A percentile compares a stretch with the other conserved stretches of the same genome.
Evolutionary conservation across 1,140 invertebrate species (phyloP).

Genomic region (Trichonephila clavipes): DNA sequence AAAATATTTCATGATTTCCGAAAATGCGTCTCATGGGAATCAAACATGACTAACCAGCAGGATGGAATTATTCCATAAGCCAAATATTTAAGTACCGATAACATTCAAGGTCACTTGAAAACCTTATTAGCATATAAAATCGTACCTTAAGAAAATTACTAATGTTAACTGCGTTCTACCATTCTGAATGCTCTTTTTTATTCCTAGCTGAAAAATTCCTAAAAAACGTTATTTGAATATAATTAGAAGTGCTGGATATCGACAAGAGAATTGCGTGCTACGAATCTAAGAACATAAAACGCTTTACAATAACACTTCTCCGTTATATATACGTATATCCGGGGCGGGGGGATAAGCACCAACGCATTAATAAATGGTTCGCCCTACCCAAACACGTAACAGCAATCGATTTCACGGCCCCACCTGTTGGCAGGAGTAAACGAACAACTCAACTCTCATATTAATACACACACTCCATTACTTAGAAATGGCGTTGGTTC

Average conservation of each 20-base stretch:
- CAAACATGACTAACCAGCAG: no score
- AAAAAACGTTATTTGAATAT: no score
- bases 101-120: no score
- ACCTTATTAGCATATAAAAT: no score
- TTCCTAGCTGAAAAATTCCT: no score
- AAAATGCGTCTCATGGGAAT: no score
- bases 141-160: no score
- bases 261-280: background rate
- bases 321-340: background rate
- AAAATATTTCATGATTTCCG: no score
- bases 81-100: no score
- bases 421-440: slow-evolving; percentile 24
- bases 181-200: no score
- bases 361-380: slow-evolving; percentile 22
- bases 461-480: background rate
- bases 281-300: slow-evolving; percentile 4
- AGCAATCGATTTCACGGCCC: slow-evolving; percentile 39
- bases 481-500: background rate
- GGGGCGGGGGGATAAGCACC: background rate
- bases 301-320: background rate
- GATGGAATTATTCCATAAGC: no score
- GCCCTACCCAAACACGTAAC: background rate
- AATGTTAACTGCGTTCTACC: no score
- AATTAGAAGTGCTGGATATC: background rate
- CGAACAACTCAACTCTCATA: slow-evolving; percentile 17